Evolutionary conservation across 2,888 invertebrate species (phyloP).

Genomic region (Orthosia incerta): DNA sequence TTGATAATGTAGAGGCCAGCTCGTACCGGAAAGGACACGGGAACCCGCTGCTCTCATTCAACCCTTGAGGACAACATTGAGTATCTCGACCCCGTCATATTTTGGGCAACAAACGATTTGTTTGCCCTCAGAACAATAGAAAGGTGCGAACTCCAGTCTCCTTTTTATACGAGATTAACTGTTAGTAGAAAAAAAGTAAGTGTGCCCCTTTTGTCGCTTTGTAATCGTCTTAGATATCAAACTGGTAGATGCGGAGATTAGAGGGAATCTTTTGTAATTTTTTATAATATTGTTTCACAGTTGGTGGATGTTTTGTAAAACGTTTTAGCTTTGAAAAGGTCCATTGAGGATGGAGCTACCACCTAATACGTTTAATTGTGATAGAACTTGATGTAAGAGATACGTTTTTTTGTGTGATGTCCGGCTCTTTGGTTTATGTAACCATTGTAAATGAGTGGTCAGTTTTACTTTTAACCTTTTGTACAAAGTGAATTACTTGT

Average conservation of each 20-base stretch:
- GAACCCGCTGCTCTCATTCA: constrained; percentile 88
- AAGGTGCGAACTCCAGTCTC: constrained; percentile 84
- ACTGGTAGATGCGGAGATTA: constrained; percentile 84
- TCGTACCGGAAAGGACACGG: constrained; percentile 84
- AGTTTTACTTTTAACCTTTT: constrained; percentile 62
- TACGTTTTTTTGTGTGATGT: constrained; percentile 72
- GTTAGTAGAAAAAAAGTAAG: constrained; percentile 84
- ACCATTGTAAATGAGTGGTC: constrained; percentile 66
- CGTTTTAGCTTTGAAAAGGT: constrained; percentile 85
- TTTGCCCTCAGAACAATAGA: constrained; percentile 89
- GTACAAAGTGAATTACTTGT: constrained; percentile 23
- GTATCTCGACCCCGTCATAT: constrained; percentile 82
- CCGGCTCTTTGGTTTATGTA: constrained; percentile 68
- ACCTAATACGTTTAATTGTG: constrained; percentile 78
- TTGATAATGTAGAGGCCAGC: constrained; percentile 84
- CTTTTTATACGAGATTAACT: constrained; percentile 80
- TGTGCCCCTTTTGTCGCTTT: constrained; percentile 82
- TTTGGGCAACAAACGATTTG: constrained; percentile 89
- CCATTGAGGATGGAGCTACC: constrained; percentile 79
- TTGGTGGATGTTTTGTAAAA: constrained; percentile 80
- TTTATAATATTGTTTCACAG: constrained; percentile 78
- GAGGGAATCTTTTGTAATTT: constrained; percentile 79
- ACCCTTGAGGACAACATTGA: constrained; percentile 87
- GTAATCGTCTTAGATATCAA: constrained; percentile 88
- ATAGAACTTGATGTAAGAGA: constrained; percentile 79